A percentile compares a stretch with the other conserved stretches of the same genome.
phyloP scores from a whole-genome alignment of 92 coral and sea anemone species.

The Scolanthus callimorphus region DNA sequence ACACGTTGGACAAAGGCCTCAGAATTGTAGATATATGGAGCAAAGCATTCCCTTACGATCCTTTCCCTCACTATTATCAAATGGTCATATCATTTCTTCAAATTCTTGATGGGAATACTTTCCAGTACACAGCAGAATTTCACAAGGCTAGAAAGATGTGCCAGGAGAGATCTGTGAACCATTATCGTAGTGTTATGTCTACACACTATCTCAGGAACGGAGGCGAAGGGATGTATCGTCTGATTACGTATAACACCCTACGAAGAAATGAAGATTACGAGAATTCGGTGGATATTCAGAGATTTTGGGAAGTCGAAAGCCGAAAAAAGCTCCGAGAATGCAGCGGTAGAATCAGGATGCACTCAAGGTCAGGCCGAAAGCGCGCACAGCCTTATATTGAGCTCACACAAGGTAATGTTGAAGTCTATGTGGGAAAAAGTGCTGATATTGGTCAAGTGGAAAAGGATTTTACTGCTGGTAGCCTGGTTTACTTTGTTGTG shows the following conservation, averaged over 20 bases:
- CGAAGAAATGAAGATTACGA: conserved; percentile 43
- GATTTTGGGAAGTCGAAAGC: conserved; percentile 49
- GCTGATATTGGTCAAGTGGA: conserved; percentile 77
- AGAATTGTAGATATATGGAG: conserved; percentile 58
- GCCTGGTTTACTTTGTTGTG: conserved; percentile 81
- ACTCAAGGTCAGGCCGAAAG: conserved; percentile 24
- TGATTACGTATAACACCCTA: conserved; percentile 46
- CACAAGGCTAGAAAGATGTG: conserved; percentile 32
- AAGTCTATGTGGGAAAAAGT: conserved; percentile 73
- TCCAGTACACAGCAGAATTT: conserved; percentile 34
- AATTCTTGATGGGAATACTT: conserved; percentile 60
- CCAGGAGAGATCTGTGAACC: conserved; percentile 59
- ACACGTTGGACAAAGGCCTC: conserved; percentile 68
- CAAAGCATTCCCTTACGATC: conserved; percentile 29
- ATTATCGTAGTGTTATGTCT: conserved; percentile 51
- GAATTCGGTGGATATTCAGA: conserved; percentile 22
- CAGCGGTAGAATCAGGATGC: conserved; percentile 60
- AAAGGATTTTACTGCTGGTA: conserved; percentile 53
- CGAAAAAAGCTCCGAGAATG: conserved; percentile 75
- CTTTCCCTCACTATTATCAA: conserved; percentile 63
- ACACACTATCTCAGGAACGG: conserved; percentile 55
- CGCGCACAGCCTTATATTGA: conserved; percentile 58
- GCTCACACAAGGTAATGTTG: conserved; percentile 72
- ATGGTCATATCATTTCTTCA: conserved; percentile 65
- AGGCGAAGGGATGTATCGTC: conserved; percentile 80